These are phyloP conservation scores for Dallia pectoralis DNA, from an alignment of 2,797 vertebrate species.

Conservation along the genomic window DNA sequence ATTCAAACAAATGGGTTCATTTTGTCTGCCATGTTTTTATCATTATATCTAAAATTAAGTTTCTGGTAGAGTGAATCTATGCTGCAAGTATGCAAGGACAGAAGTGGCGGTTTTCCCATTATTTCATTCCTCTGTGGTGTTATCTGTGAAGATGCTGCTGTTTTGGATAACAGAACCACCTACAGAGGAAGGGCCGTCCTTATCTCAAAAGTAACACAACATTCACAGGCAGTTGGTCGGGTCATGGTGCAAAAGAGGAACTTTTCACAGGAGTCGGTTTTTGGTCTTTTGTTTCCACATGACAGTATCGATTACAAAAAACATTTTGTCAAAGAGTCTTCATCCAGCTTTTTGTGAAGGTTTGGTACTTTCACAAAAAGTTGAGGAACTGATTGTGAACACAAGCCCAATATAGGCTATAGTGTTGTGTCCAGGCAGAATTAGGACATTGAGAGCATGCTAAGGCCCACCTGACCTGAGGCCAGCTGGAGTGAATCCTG, in stretches of 20 bases:
- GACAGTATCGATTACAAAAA: slow-evolving; percentile 57
- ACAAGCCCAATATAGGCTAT: background rate
- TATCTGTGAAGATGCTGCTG: slow-evolving; percentile 71
- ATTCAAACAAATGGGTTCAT: slow-evolving; percentile 51
- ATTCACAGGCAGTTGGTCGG: slow-evolving; percentile 72
- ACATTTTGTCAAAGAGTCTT: slow-evolving; percentile 37
- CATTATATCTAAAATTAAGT: slow-evolving; percentile 53
- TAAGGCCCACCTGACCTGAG: slow-evolving; percentile 36
- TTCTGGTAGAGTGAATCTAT: slow-evolving; percentile 44
- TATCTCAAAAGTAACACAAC: slow-evolving; percentile 75
- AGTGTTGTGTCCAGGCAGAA: background rate
- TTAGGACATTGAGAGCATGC: background rate
- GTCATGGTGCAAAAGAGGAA: slow-evolving; percentile 57
- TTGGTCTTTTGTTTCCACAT: slow-evolving; percentile 55
- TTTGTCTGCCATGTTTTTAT: slow-evolving; percentile 53
- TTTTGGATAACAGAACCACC: slow-evolving; percentile 78
- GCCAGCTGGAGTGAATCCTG: slow-evolving; percentile 53
- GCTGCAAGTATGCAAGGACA: slow-evolving; percentile 29
- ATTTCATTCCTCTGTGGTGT: slow-evolving; percentile 55
- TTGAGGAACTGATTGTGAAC: slow-evolving; percentile 2
- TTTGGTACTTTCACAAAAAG: background rate
- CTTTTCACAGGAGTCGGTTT: slow-evolving; percentile 58
- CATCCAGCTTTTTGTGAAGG: slow-evolving; percentile 6
- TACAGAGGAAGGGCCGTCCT: slow-evolving; percentile 70
- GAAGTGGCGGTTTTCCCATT: slow-evolving; percentile 47